phyloP scores from a whole-genome alignment of 2,113 vertebrate species.

The Crotalus tigris region DNA sequence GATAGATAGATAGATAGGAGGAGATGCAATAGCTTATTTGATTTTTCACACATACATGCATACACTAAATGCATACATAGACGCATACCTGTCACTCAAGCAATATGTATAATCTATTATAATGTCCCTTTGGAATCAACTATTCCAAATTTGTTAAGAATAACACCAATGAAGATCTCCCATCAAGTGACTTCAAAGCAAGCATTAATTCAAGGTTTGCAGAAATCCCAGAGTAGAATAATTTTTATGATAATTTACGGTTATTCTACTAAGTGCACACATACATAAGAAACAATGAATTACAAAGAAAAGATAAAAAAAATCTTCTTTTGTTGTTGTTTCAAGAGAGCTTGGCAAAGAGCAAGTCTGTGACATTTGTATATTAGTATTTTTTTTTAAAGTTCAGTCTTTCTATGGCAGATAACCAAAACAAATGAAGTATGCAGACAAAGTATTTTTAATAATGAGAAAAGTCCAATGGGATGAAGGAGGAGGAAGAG shows the following conservation, averaged over 20 bases:
- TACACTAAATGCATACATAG: background rate
- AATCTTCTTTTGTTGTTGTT: background rate
- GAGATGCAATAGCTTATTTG: slow-evolving; percentile 47
- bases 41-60: slow-evolving; percentile 32
- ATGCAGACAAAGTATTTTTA: accelerated
- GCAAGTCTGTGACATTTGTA: background rate
- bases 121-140: slow-evolving; percentile 70
- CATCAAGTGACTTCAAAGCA: slow-evolving; percentile 47
- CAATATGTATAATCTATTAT: slow-evolving; percentile 55
- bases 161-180: slow-evolving; percentile 62
- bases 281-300: slow-evolving; percentile 3
- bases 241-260: slow-evolving; percentile 34
- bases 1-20: background rate
- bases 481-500: background rate
- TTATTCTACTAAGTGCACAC: background rate
- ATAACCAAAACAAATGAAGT: background rate
- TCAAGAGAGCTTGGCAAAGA: background rate
- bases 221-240: slow-evolving; percentile 5
- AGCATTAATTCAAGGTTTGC: slow-evolving; percentile 49
- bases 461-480: background rate
- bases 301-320: background rate
- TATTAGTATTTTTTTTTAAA: background rate
- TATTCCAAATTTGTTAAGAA: slow-evolving; percentile 52
- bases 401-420: background rate
- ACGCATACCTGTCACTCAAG: background rate